These are phyloP conservation scores for Ictidomys tridecemlineatus DNA, from an alignment of 2,113 vertebrate species.

Conservation along the genomic window DNA sequence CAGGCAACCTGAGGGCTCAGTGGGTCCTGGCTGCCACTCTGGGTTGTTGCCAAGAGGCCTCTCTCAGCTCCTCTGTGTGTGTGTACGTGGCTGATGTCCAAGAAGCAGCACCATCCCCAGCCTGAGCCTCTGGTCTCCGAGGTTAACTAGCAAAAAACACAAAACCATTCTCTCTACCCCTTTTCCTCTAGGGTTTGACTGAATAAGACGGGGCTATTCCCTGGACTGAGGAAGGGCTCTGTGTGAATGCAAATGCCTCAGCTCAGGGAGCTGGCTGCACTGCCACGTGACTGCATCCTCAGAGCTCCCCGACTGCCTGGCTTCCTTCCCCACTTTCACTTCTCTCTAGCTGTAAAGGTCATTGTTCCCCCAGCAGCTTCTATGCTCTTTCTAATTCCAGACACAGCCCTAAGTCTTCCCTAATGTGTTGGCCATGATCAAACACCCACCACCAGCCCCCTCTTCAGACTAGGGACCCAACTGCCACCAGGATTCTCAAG, in stretches of 20 bases:
- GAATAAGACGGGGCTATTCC: neutral
- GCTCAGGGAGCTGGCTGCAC: too few relatives aligned
- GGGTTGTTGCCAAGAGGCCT: neutral
- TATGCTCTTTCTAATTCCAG: neutral
- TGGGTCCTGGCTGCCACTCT: neutral
- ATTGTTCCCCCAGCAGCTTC: neutral
- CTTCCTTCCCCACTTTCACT: neutral
- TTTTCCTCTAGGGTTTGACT: neutral
- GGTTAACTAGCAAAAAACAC: neutral
- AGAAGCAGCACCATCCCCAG: neutral
- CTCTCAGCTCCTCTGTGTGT: neutral
- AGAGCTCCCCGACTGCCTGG: neutral
- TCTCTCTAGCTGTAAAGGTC: neutral
- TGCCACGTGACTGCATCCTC: too few relatives aligned
- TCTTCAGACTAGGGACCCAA: neutral
- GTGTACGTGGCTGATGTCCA: neutral
- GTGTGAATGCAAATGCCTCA: fast-evolving
- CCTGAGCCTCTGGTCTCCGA: neutral
- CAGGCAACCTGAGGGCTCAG: neutral
- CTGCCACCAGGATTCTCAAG: neutral
- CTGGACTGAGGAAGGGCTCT: neutral
- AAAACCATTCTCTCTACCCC: neutral
- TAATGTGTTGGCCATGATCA: neutral
- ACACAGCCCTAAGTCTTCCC: neutral
- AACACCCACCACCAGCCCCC: neutral